Evolutionary conservation across 2,113 vertebrate genomes (phyloP), one percentile per base, ranked within the genome.

Genomic region (Malaclemys terrapin): DNA sequence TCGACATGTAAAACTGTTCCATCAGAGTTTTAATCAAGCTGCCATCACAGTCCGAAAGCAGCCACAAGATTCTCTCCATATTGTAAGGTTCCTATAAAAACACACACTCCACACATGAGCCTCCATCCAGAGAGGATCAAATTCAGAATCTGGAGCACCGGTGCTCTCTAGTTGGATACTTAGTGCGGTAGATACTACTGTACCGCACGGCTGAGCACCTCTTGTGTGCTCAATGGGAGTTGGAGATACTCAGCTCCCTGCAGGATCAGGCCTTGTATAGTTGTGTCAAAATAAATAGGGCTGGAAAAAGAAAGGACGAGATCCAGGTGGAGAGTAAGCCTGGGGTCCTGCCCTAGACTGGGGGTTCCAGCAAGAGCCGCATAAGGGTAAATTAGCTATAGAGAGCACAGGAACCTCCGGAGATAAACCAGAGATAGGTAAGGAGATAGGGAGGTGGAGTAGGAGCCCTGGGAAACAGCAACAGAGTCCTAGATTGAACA

Each of bases 61-160:
- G 93, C 99, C 99, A 99, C 93, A 99, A 99, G 86, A 99, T 97
- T 84, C 99, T 98, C 98, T 99, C 99, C 98, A 99, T 95, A 80
- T 99, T 99, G 97, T 99, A 99, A 3, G 99, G 99, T 52, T 99
- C 99, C 99, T 99, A 80, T 4, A 82, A 19, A 47, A 85, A 22
- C 62, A 52, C 10, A 38, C 29, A 27, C 20, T 16, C 27, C 38
- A 80, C 11, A 35, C 19, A 49, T 65, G 49, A 11, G 19, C 31
- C 56, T 35, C 20, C 52, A 75, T 42, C 72, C 11, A 79, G 16
- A 6, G 13, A 49, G 53, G 27, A 14, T 80, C 47, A 22, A 11
- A 29, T 8, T 76, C 84, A 54, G 49, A 85, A 53, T 14, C 3
- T 65, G 29, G 45, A 75, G 89, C 95, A 94, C 50, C 79, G 84